phyloP scores from a whole-genome alignment of 1,140 invertebrate species.

The Octopus bimaculoides region DNA sequence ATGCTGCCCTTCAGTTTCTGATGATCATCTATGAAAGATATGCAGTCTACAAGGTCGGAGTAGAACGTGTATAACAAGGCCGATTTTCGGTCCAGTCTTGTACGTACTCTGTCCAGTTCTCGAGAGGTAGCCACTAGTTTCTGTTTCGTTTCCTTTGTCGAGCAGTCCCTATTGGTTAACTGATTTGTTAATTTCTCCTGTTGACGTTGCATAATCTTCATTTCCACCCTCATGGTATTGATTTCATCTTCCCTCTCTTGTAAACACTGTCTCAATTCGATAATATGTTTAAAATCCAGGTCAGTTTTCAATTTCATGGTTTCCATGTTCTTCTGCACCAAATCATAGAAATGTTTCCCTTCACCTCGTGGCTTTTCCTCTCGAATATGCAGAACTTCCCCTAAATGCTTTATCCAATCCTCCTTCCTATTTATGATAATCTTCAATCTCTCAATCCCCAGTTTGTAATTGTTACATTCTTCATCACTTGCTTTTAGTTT shows the following conservation, averaged over 20 bases:
- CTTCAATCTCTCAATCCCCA: not conserved
- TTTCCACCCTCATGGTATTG: not conserved
- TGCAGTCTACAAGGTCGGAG: not conserved
- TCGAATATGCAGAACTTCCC: not conserved
- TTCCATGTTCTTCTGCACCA: not conserved
- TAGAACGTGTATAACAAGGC: not conserved
- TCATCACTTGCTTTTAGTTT: not conserved
- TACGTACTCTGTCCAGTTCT: not conserved
- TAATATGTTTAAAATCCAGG: not conserved
- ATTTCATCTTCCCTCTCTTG: not conserved
- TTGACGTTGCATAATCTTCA: not conserved
- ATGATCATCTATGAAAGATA: not conserved
- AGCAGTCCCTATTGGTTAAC: not conserved
- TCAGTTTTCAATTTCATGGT: not conserved
- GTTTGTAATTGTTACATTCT: not conserved
- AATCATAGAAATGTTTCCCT: not conserved
- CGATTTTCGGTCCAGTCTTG: not conserved
- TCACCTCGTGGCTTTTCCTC: not conserved
- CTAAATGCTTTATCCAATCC: not conserved
- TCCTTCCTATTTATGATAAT: not conserved
- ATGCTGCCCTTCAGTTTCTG: not conserved
- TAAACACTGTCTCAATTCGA: not conserved
- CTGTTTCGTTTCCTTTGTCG: not conserved
- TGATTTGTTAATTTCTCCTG: not conserved
- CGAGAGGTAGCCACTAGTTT: not conserved